phyloP scores from a whole-genome alignment of 2,797 vertebrate species.

The Anas capensis region DNA sequence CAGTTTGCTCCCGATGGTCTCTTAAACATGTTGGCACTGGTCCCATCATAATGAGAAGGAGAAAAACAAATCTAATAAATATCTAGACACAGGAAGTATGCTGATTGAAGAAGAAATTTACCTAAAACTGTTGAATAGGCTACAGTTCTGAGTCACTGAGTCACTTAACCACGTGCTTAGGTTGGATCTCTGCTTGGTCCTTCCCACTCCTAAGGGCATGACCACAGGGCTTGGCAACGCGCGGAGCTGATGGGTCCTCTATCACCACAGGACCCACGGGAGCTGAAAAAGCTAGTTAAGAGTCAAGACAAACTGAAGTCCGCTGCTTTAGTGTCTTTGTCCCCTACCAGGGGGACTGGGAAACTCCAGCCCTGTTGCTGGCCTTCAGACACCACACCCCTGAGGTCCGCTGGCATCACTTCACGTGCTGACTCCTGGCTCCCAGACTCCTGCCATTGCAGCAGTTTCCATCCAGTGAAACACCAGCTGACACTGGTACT shows the following conservation, averaged over 20 bases:
- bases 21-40: conserved; percentile 31
- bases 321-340: not conserved
- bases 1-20: conserved; percentile 1
- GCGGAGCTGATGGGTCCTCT: not conserved
- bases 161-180: conserved; percentile 1
- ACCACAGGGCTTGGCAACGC: not conserved
- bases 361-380: not conserved
- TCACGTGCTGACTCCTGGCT: not conserved
- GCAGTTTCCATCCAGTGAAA: not conserved
- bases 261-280: accelerated
- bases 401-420: not conserved
- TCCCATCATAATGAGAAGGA: conserved; percentile 34
- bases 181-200: not conserved
- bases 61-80: conserved; percentile 40
- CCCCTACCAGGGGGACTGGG: not conserved
- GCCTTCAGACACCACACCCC: not conserved
- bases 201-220: not conserved
- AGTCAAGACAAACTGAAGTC: not conserved
- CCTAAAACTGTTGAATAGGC: conserved; percentile 39
- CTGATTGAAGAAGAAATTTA: conserved; percentile 60
- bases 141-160: conserved; percentile 19
- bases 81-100: conserved; percentile 37
- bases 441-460: not conserved
- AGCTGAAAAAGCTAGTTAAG: not conserved
- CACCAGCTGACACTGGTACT: not conserved